Evolutionary conservation across 1,140 invertebrate species (phyloP).

Genomic region (Panulirus ornatus): DNA sequence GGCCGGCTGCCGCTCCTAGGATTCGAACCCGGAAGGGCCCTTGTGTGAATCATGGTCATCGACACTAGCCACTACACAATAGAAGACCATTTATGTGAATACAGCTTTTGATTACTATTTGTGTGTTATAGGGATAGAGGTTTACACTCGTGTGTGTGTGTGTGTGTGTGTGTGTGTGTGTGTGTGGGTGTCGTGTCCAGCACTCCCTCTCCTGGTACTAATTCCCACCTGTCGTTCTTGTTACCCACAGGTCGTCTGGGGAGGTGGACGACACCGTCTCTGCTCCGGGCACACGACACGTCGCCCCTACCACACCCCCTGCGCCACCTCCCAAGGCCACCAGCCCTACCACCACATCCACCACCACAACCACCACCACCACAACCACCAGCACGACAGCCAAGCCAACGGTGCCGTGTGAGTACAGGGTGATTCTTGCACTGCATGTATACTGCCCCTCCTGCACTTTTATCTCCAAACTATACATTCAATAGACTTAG

Average conservation of each 20-base stretch:
- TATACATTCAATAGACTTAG: too few relatives aligned
- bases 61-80: too few relatives aligned
- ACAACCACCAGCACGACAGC: constrained; percentile 41
- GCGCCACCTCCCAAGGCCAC: constrained; percentile 14
- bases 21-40: too few relatives aligned
- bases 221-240: neutral
- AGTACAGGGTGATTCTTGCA: too few relatives aligned
- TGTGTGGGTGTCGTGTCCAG: neutral
- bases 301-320: constrained; percentile 2
- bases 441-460: too few relatives aligned
- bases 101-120: too few relatives aligned
- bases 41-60: too few relatives aligned
- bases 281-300: neutral
- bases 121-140: too few relatives aligned
- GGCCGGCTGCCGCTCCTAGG: too few relatives aligned
- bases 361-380: constrained; percentile 35
- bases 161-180: neutral
- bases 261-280: neutral
- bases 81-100: too few relatives aligned
- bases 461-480: too few relatives aligned
- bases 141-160: too few relatives aligned
- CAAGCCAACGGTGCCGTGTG: constrained; percentile 38
- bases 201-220: neutral
- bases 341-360: constrained; percentile 16
- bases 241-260: neutral